Base-by-base conservation (phyloP, 1,140 invertebrate genomes). In the Ruditapes philippinarum region DNA sequence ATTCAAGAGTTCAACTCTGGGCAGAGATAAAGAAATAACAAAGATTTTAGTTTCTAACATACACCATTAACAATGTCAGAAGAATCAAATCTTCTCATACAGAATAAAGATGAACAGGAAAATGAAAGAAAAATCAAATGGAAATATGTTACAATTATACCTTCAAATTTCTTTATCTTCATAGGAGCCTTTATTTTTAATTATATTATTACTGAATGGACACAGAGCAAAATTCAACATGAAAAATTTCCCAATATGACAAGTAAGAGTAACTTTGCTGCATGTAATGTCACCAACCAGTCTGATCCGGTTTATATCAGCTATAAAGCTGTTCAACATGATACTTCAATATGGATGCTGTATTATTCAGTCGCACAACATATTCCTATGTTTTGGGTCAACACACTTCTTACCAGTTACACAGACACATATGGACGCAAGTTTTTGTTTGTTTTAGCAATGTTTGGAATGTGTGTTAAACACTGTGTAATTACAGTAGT, bases 131-230 rank as follows among this genome's bases (percentile, higher is more conserved):
- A 38, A 17, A 17, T 70, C 22, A 84, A 60, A 45, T 70, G 62
- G 84, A 73, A 49, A 45, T 36, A 78, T 78, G 5, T 36, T 22
- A 25, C 49, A 3, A 49, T 78, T 60, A 12, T 86, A 5, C 84
- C 84, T 25, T 49, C 73, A 14, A 7, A 78, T 51, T 78, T 78
- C 36, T 49, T 57, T 22, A 14, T 62, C 38, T 76, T 86, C 25
- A 2, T 78, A 7, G 70, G 51, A 25, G 31, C 25, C 11, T n/a
- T n/a, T 1, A 38, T 49, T 28, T 62, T 25, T 25, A 60, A 45
- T 12, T 86, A 62, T 38, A 22, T 86, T 11, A 36, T 86, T 11
- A 76, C 76, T 78, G 84, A 86, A 38, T 86, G 84, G 84, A 74
- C 73, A 3, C 84, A 86, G 38, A 40, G 25, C 45, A 76, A 74